A percentile compares a stretch with the other conserved stretches of the same genome.
These are phyloP conservation scores for Heliconius hortense DNA, from an alignment of 2,888 invertebrate species.

Conservation along the genomic window DNA sequence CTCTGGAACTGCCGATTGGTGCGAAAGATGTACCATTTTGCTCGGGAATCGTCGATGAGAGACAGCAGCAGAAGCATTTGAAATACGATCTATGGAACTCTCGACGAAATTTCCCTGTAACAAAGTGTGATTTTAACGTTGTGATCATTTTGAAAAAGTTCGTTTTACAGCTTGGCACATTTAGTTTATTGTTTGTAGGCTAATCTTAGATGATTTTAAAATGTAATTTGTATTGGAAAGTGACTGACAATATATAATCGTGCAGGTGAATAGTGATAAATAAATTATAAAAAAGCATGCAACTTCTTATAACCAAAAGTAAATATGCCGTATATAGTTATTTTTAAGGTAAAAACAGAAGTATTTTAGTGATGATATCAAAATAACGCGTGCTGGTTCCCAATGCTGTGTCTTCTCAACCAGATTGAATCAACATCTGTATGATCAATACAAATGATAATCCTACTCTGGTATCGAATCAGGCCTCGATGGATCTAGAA, in stretches of 20 bases:
- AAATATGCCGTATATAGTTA: neutral
- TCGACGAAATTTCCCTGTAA: conserved; percentile 87
- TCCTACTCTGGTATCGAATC: conserved; percentile 8
- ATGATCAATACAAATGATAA: neutral
- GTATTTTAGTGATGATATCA: neutral
- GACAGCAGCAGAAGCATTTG: conserved; percentile 81
- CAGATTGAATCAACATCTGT: conserved; percentile 6
- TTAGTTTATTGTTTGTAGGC: neutral
- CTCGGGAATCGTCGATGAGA: conserved; percentile 55
- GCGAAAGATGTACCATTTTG: conserved; percentile 73
- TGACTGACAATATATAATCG: conserved; percentile 33
- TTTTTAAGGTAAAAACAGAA: neutral
- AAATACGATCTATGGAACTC: conserved; percentile 87
- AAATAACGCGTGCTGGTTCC: conserved; percentile 13
- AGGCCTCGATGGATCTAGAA: conserved; percentile 9
- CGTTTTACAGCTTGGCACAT: neutral
- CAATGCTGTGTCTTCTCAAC: conserved; percentile 12
- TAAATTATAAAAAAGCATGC: conserved; percentile 44
- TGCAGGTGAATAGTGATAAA: conserved; percentile 38
- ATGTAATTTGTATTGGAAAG: conserved; percentile 14
- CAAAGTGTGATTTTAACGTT: conserved; percentile 45
- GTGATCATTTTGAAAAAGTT: neutral
- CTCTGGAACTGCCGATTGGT: conserved; percentile 71
- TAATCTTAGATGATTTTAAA: neutral
- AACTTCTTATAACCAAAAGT: conserved; percentile 32